Percentiles rank a stretch among this genome's conserved stretches.
These are phyloP conservation scores for Cotesia congregata DNA, from an alignment of 2,888 invertebrate genomes.

Conservation along the genomic window DNA sequence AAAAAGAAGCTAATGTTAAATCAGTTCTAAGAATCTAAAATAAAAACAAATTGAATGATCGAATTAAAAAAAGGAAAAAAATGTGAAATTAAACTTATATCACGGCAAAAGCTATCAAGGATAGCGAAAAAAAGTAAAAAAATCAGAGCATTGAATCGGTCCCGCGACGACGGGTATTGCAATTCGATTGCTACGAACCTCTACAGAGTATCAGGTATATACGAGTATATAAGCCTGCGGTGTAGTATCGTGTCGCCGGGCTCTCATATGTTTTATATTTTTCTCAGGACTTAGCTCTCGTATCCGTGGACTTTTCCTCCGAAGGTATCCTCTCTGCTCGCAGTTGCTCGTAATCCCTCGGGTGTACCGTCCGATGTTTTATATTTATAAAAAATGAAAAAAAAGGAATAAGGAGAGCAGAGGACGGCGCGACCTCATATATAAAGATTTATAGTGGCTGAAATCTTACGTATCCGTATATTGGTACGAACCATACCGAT, in stretches of 20 bases:
- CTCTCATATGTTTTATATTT: constrained; percentile 60
- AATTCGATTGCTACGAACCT: not conserved
- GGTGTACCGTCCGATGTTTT: constrained; percentile 64
- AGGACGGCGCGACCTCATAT: constrained; percentile 67
- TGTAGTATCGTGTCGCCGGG: constrained; percentile 42
- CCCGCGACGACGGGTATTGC: not conserved
- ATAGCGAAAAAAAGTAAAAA: not conserved
- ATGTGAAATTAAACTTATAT: not conserved
- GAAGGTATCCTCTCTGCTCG: constrained; percentile 21
- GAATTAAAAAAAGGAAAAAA: too few relatives aligned
- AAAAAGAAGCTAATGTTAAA: too few relatives aligned
- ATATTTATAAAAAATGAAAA: constrained; percentile 56
- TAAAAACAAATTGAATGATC: too few relatives aligned
- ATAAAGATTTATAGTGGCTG: constrained; percentile 70
- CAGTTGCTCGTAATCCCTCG: constrained; percentile 63
- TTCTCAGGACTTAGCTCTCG: constrained; percentile 41
- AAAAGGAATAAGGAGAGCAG: constrained; percentile 46
- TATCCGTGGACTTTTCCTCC: constrained; percentile 44
- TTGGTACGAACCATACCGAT: constrained; percentile 64
- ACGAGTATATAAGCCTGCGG: not conserved
- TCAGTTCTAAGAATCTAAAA: too few relatives aligned
- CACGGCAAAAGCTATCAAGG: not conserved
- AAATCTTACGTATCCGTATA: constrained; percentile 69
- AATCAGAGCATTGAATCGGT: not conserved
- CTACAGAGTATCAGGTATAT: not conserved